Base-by-base conservation (phyloP, 2,113 vertebrate species). In the Semicossyphus pulcher region DNA sequence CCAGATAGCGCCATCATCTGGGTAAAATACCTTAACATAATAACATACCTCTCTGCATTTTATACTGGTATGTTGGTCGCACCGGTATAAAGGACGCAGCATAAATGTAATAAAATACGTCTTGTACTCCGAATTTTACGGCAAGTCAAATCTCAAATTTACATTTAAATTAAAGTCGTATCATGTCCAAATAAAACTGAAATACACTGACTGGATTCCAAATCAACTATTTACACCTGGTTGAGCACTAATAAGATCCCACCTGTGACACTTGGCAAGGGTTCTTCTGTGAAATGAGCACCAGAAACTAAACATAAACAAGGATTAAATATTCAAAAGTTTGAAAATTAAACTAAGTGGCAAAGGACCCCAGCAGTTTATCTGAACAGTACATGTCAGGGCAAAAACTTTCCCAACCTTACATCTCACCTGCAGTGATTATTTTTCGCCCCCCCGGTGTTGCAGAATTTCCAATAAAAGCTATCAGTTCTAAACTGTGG, bases 171-270 rank as follows among this genome's bases (percentile, higher is more conserved):
- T 58, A 48, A 10, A 58, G 9, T 44, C 10, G 20, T 0, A 44
- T 29, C 1, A 18, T 18, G 15, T 51, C 10, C 10, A 0, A 25
- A 62, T 25, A 20, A 34, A 2, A 62, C 25, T 60, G 16, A 16
- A 15, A 28, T 39, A 28, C 0, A 34, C 29, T 23, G 42, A 23
- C 28, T 44, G 36, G 4, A 9, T 44, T 67, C 5, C 31, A 52
- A 39, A 45, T 29, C 10, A 44, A 23, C 0, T 0, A 26, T 31
- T 45, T 20, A 53, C 4, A 52, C 25, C 16, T 52, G 26, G 7
- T 9, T 65, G 31, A 31, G 8, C 7, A 1, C 10, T 39, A 39
- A 65, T 76, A 64, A 58, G 36, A 29, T 69, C 29, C 51, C 44
- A 80, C 25, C 36, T 39, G 49, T 36, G 28, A 42, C 37, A 39